These are phyloP conservation scores for Oreochromis aureus DNA, from an alignment of 2,113 vertebrate genomes.

Conservation along the genomic window DNA sequence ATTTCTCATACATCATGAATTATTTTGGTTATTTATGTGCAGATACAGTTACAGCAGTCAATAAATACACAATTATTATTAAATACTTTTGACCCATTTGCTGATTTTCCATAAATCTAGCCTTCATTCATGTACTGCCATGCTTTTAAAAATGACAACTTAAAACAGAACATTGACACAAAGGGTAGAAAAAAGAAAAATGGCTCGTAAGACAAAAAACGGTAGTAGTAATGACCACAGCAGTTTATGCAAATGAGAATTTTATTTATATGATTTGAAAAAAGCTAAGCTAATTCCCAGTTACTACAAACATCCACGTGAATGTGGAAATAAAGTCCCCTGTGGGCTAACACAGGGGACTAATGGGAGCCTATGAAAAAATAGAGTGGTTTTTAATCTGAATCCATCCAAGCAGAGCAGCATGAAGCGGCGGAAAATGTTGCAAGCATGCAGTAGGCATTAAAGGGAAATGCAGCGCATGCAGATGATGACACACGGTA, in stretches of 20 bases:
- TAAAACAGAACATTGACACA: neutral
- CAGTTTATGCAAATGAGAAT: neutral
- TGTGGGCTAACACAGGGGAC: neutral
- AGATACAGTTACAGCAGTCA: neutral
- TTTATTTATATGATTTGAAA: neutral
- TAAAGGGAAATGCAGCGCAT: neutral
- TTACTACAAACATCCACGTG: neutral
- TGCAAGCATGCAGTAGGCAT: neutral
- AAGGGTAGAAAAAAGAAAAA: neutral
- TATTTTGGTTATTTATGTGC: neutral
- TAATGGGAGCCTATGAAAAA: neutral
- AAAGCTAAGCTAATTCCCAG: neutral
- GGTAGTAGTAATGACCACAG: neutral
- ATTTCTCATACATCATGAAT: neutral
- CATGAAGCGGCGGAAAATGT: neutral
- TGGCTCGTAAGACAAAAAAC: neutral
- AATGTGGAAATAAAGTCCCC: neutral
- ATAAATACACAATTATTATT: neutral
- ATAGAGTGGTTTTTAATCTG: conserved; percentile 7
- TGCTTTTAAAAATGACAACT: neutral
- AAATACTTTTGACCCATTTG: neutral
- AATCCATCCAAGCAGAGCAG: neutral
- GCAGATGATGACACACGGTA: neutral
- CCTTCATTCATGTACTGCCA: neutral
- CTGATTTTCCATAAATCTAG: neutral